A percentile compares a stretch with the other conserved stretches of the same genome.
Conservation (phyloP, 2,113 vertebrate genomes). For the Canis aureus region DNA sequence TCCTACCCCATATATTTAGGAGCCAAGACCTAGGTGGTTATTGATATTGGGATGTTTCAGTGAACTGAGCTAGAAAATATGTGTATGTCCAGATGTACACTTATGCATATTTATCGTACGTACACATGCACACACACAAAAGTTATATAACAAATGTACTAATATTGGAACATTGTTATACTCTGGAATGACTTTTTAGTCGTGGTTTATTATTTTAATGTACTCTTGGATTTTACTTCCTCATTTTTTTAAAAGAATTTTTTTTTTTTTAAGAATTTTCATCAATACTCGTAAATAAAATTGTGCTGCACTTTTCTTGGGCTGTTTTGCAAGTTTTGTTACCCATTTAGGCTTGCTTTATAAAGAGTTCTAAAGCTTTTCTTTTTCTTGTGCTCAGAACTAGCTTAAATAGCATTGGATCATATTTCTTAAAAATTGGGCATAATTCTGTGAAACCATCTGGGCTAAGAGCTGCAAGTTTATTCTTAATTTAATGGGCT, state of each 20-base stretch:
- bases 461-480: background rate
- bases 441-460: slow-evolving; percentile 14
- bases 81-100: background rate
- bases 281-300: background rate
- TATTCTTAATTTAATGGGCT: background rate
- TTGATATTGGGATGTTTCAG: background rate
- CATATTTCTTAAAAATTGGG: slow-evolving; percentile 55
- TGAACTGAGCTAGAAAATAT: background rate
- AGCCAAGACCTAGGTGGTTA: background rate
- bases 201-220: slow-evolving; percentile 17
- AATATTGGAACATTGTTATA: background rate
- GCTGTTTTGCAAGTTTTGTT: slow-evolving; percentile 14
- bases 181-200: background rate
- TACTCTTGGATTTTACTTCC: background rate
- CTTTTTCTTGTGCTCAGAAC: background rate
- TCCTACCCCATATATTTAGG: background rate
- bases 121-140: background rate
- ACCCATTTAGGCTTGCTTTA: background rate
- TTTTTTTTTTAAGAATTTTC: background rate
- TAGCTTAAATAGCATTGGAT: slow-evolving; percentile 48
- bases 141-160: background rate
- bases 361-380: slow-evolving; percentile 1
- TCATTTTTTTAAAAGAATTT: background rate
- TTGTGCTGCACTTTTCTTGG: background rate
- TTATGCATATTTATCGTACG: background rate